phyloP scores from a whole-genome alignment of 2,888 invertebrate genomes.

The Antheraea assamensis region DNA sequence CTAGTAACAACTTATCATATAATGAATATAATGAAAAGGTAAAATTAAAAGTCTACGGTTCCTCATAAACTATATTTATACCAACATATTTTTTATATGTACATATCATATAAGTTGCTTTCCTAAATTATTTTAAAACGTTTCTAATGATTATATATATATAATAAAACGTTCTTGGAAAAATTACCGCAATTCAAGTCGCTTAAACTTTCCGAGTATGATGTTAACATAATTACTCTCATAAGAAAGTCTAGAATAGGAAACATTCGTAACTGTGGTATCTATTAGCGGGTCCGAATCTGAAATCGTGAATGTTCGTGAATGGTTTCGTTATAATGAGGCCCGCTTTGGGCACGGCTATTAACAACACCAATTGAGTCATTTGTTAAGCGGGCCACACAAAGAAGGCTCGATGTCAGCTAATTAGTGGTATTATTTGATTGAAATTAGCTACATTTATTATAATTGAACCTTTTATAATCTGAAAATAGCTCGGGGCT shows the following conservation, averaged over 20 bases:
- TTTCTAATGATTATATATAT: background rate
- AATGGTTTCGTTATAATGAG: slow-evolving; percentile 54
- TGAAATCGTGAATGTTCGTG: slow-evolving; percentile 55
- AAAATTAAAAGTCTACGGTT: no score
- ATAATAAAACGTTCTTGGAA: background rate
- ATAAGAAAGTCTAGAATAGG: slow-evolving; percentile 4
- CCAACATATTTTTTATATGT: background rate
- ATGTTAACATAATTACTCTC: background rate
- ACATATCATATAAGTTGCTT: background rate
- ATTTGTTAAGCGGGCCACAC: slow-evolving; percentile 73
- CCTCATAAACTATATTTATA: no score
- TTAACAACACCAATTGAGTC: slow-evolving; percentile 78
- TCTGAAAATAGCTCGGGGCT: slow-evolving; percentile 56
- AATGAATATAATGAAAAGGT: no score
- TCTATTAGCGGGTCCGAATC: slow-evolving; percentile 24
- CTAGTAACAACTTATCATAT: no score
- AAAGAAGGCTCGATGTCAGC: slow-evolving; percentile 72
- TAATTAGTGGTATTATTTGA: slow-evolving; percentile 80
- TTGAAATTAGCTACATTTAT: slow-evolving; percentile 78
- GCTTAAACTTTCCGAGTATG: background rate
- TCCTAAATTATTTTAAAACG: background rate
- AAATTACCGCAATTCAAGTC: background rate
- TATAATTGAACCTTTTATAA: slow-evolving; percentile 74
- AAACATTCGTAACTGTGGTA: slow-evolving; percentile 15
- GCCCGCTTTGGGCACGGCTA: slow-evolving; percentile 53